Base-by-base conservation (phyloP, 2,113 vertebrate species). In the Gallinago undulata region DNA sequence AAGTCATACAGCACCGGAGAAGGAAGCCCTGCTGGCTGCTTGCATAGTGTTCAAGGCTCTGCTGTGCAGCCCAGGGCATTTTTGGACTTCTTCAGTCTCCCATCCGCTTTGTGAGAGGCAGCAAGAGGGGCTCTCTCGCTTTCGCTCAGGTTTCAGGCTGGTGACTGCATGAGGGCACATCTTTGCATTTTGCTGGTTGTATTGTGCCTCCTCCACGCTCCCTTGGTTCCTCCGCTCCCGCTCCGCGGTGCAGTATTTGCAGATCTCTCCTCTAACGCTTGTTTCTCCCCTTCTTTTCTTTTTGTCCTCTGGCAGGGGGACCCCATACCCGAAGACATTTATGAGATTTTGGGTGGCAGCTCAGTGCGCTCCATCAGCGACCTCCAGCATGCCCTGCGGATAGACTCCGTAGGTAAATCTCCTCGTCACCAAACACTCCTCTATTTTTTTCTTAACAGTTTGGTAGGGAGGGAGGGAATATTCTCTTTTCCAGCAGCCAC, bases 391-490 rank as follows among this genome's bases (percentile, higher is more conserved):
- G 98, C 99, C 96, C 98, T 99, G 96, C 98, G 93, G 53, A 97
- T 98, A 96, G 98, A 98, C 96, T 98, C 98, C 98, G 98, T 98
- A 99, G 99, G 99, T 99, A 99, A 99, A 99, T 98, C 94, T 97
- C 92, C 80, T 96, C 94, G 92, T 89, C 14, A 9, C 50, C 89
- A 73, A 48, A 93, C 84, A 87, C 50, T 73, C 51, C 75, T 86
- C 66, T 91, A 60, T 74, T 59, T 89, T 67, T 67, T 83, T 37
- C 63, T 63, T 45, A 47, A 83, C 57, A 63, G 59, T 28, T 56
- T 39, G 3, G 2, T 3, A 11, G 27, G 22, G 25, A 45, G 85
- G 68, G 69, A 9, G 18, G 41, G 70, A 9, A 21, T 72, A n/a
- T 35, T 81, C 60, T 68, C 11, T 59, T 84, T 81, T 80, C 47